Evolutionary conservation across 2,113 vertebrate genomes (phyloP).

Genomic region (Atlantisia rogersi): DNA sequence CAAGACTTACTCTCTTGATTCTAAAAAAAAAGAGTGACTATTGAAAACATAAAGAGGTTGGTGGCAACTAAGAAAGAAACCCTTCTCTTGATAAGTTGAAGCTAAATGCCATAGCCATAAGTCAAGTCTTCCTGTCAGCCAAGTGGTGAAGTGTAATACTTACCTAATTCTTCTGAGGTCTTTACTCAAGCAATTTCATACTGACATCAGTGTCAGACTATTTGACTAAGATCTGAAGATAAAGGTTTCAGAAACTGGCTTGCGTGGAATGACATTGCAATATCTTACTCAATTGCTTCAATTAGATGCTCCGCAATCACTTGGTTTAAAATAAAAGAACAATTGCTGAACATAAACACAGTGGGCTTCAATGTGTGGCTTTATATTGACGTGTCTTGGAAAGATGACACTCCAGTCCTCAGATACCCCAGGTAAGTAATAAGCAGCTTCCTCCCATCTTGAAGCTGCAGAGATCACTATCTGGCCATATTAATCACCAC

Average conservation of each 20-base stretch:
- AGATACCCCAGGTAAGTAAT: conserved; percentile 38
- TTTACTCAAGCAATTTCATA: conserved; percentile 42
- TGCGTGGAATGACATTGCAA: neutral
- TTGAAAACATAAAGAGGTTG: neutral
- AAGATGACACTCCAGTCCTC: conserved; percentile 9
- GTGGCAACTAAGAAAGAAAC: neutral
- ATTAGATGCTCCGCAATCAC: neutral
- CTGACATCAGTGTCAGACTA: conserved; percentile 54
- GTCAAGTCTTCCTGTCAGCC: conserved; percentile 34
- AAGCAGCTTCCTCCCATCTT: conserved; percentile 25
- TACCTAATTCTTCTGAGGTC: conserved; percentile 44
- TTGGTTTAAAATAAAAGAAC: conserved; percentile 51
- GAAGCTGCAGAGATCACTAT: conserved; percentile 42
- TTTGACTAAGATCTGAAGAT: conserved; percentile 54
- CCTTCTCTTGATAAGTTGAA: neutral
- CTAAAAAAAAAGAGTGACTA: neutral
- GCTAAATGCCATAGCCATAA: conserved; percentile 34
- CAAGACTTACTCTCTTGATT: neutral
- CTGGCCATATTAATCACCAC: neutral
- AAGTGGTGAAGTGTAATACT: conserved; percentile 24
- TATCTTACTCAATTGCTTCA: conserved; percentile 26
- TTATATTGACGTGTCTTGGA: conserved; percentile 47
- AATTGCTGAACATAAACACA: neutral
- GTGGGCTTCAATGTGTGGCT: conserved; percentile 2
- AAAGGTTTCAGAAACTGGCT: conserved; percentile 49